Evolutionary conservation across 2,113 vertebrate genomes (phyloP).

Genomic region (Panthera uncia): DNA sequence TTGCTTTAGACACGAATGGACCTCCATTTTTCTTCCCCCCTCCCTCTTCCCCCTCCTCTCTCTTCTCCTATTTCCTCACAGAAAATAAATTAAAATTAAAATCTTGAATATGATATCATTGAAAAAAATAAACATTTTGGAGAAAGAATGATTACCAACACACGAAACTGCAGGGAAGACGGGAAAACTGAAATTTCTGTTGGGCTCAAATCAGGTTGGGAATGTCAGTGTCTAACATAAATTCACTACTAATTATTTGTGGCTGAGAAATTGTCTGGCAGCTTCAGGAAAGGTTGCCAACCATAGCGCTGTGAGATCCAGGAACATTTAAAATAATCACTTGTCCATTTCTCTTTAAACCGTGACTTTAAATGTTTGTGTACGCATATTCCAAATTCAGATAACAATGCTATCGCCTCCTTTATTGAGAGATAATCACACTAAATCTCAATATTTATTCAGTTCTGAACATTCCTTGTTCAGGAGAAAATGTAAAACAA

Average conservation of each 20-base stretch:
- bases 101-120: neutral
- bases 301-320: neutral
- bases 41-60: neutral
- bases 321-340: neutral
- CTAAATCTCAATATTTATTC: neutral
- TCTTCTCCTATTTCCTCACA: neutral
- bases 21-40: neutral
- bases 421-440: neutral
- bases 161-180: accelerated
- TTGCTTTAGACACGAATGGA: neutral
- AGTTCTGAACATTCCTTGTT: neutral
- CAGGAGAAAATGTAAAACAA: neutral
- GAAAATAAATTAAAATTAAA: neutral
- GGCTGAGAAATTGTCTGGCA: neutral
- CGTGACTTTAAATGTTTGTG: neutral
- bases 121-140: neutral
- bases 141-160: neutral
- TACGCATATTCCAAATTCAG: neutral
- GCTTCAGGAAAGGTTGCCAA: neutral
- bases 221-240: neutral
- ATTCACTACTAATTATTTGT: neutral
- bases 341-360: neutral
- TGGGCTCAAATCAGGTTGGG: accelerated
- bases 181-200: neutral
- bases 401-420: neutral